phyloP scores from a whole-genome alignment of 2,113 vertebrate genomes.

The Noturus placidus region DNA sequence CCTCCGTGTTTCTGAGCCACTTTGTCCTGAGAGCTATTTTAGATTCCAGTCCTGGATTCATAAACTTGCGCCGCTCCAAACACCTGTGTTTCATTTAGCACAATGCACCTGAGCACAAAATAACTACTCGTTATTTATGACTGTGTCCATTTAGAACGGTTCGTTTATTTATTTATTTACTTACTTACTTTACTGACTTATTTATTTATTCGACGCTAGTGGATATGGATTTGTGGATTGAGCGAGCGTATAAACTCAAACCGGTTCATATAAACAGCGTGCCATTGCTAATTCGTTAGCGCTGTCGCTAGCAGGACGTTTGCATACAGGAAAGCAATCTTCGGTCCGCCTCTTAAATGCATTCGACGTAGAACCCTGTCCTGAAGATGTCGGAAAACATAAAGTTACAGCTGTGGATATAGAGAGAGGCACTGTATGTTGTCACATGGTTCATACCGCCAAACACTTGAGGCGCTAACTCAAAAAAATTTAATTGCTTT shows the following conservation, averaged over 20 bases:
- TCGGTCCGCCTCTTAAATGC: not conserved
- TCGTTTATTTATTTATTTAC: not conserved
- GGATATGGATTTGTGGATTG: not conserved
- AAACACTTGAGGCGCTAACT: not conserved
- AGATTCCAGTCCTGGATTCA: conserved; percentile 52
- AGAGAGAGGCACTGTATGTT: not conserved
- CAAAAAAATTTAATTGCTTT: too few species aligned
- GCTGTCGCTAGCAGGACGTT: not conserved
- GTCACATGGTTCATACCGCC: not conserved
- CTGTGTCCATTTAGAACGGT: conserved; percentile 26
- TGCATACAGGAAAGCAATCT: not conserved
- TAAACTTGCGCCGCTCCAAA: conserved; percentile 56
- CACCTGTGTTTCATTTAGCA: conserved; percentile 76
- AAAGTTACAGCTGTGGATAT: not conserved
- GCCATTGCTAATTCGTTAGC: not conserved
- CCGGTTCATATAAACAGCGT: not conserved
- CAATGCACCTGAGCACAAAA: conserved; percentile 52
- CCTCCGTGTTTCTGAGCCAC: conserved; percentile 9
- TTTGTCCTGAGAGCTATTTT: conserved; percentile 52
- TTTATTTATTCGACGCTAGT: not conserved
- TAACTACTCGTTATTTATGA: conserved; percentile 49
- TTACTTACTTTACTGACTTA: conserved; percentile 11
- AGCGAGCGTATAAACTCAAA: not conserved
- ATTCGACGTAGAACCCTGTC: not conserved
- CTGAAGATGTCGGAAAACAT: not conserved